These are phyloP conservation scores for Drosophila simulans DNA, from an alignment of 1,140 invertebrate genomes.

Conservation along the genomic window DNA sequence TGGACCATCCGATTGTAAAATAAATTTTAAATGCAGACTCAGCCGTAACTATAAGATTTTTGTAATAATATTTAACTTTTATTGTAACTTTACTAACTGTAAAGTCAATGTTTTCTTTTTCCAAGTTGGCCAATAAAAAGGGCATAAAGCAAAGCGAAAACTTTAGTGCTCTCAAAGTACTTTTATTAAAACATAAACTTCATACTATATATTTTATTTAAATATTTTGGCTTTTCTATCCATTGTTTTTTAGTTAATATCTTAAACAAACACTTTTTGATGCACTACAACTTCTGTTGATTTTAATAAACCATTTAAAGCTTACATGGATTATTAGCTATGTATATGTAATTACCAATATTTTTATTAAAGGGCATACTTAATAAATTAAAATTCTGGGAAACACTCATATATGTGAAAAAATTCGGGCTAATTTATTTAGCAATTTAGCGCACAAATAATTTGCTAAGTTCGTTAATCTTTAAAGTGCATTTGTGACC, in stretches of 20 bases:
- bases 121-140: background rate
- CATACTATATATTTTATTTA: no score
- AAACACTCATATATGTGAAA: background rate
- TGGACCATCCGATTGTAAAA: constrained; percentile 5
- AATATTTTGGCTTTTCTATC: no score
- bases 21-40: constrained; percentile 10
- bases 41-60: constrained; percentile 2
- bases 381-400: background rate
- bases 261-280: no score
- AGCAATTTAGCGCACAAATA: background rate
- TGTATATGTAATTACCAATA: background rate
- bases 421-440: background rate
- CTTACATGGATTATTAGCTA: background rate
- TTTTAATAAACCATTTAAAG: no score
- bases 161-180: no score
- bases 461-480: background rate
- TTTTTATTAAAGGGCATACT: background rate
- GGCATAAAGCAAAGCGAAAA: background rate
- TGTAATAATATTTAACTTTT: constrained; percentile 11
- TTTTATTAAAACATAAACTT: no score
- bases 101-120: background rate
- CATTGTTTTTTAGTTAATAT: no score
- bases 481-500: constrained; percentile 16
- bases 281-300: no score
- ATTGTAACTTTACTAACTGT: background rate